These are phyloP conservation scores for Haliclystus octoradiatus DNA, from an alignment of 30 jellyfish, hydroid and myxozoan species.

Conservation along the genomic window DNA sequence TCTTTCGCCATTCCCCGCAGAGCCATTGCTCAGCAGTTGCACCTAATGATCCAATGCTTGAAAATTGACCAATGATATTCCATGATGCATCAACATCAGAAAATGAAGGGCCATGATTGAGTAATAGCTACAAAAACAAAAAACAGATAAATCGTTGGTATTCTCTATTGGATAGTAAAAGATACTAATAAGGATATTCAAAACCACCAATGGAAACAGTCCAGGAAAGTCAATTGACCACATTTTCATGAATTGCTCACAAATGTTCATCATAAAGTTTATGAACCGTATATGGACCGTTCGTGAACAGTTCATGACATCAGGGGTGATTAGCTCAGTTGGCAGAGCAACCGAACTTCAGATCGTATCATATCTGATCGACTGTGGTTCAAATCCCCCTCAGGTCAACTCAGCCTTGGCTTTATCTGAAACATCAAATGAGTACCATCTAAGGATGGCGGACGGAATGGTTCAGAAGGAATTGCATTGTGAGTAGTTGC, in stretches of 20 bases:
- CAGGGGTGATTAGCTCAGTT: too few species aligned
- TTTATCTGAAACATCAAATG: too few species aligned
- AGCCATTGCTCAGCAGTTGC: constrained; percentile 60
- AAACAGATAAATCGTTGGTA: neutral
- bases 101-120: constrained; percentile 50
- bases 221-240: neutral
- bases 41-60: constrained; percentile 96
- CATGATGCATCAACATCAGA: constrained; percentile 25
- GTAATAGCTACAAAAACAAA: constrained; percentile 26
- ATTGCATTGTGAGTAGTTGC: too few species aligned
- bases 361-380: too few species aligned
- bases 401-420: too few species aligned
- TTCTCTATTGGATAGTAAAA: neutral
- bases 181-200: neutral
- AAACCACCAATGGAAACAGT: neutral
- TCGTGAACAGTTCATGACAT: too few species aligned
- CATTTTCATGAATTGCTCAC: too few species aligned
- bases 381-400: too few species aligned
- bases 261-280: neutral
- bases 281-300: too few species aligned
- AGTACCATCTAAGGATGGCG: too few species aligned
- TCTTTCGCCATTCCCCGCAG: constrained; percentile 71
- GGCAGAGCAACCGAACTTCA: too few species aligned
- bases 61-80: constrained; percentile 93
- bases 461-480: too few species aligned